phyloP scores from a whole-genome alignment of 2,888 invertebrate species.

The Drosophila recens region DNA sequence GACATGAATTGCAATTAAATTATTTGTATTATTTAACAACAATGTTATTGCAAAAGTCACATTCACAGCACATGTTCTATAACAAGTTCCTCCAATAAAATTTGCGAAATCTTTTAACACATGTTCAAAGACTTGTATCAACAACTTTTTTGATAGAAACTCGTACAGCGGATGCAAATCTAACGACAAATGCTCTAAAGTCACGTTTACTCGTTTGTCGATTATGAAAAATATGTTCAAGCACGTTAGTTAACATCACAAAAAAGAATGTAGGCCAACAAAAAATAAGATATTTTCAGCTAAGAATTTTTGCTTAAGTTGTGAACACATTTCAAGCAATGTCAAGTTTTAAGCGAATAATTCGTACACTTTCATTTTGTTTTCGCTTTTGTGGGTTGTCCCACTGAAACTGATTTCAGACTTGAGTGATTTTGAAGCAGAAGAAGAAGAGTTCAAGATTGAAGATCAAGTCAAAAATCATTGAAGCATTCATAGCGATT shows the following conservation, averaged over 20 bases:
- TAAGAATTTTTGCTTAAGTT: constrained; percentile 37
- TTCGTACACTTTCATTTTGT: constrained; percentile 6
- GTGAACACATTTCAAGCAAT: constrained; percentile 16
- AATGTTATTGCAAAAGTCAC: constrained; percentile 45
- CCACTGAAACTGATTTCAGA: constrained; percentile 82
- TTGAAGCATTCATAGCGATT: constrained; percentile 77
- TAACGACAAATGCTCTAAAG: constrained; percentile 36
- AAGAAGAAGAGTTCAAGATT: constrained; percentile 11
- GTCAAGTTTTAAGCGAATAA: constrained; percentile 1
- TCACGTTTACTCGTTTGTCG: constrained; percentile 44
- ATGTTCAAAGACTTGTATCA: constrained; percentile 44
- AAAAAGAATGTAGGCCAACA: constrained; percentile 40
- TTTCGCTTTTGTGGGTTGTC: constrained; percentile 39
- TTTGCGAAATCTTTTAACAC: constrained; percentile 43
- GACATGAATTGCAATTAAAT: constrained; percentile 8
- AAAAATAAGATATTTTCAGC: no score
- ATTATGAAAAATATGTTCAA: constrained; percentile 8
- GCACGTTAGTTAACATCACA: constrained; percentile 46
- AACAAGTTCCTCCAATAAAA: constrained; percentile 30
- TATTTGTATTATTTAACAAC: constrained; percentile 18
- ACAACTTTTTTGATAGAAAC: constrained; percentile 23
- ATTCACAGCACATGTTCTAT: constrained; percentile 37
- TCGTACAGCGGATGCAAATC: constrained; percentile 38
- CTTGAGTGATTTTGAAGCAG: constrained; percentile 73
- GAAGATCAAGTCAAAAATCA: constrained; percentile 64